phyloP scores from a whole-genome alignment of 2,888 invertebrate species.

The Tenthredo mesomela region DNA sequence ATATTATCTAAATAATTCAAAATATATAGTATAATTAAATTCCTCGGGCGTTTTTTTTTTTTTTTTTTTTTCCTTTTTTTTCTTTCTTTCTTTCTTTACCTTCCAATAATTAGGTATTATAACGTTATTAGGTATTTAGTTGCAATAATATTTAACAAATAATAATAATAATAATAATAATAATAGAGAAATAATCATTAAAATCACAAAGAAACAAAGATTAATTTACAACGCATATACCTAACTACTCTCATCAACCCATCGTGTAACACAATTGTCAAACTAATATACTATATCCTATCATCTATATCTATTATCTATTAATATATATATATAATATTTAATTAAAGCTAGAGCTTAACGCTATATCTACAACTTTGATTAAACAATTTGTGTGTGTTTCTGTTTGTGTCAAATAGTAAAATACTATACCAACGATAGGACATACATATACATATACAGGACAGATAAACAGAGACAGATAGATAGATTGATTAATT shows the following conservation, averaged over 20 bases:
- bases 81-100: too few relatives aligned
- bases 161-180: background rate
- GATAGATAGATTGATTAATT: background rate
- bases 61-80: too few relatives aligned
- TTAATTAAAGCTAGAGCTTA: slow-evolving; percentile 59
- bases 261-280: background rate
- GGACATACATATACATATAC: background rate
- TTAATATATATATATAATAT: background rate
- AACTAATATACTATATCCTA: background rate
- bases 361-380: slow-evolving; percentile 71
- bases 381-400: slow-evolving; percentile 54
- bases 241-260: too few relatives aligned
- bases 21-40: too few relatives aligned
- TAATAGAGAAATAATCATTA: background rate
- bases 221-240: background rate
- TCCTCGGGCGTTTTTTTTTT: too few relatives aligned
- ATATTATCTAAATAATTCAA: too few relatives aligned
- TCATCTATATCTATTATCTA: background rate
- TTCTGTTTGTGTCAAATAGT: background rate
- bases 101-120: too few relatives aligned
- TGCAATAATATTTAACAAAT: too few relatives aligned
- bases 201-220: background rate
- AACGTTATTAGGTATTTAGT: too few relatives aligned
- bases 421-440: slow-evolving; percentile 46
- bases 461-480: too few relatives aligned